Conservation (phyloP, 1,140 invertebrate species). For the Dolichoris vasculosae region DNA sequence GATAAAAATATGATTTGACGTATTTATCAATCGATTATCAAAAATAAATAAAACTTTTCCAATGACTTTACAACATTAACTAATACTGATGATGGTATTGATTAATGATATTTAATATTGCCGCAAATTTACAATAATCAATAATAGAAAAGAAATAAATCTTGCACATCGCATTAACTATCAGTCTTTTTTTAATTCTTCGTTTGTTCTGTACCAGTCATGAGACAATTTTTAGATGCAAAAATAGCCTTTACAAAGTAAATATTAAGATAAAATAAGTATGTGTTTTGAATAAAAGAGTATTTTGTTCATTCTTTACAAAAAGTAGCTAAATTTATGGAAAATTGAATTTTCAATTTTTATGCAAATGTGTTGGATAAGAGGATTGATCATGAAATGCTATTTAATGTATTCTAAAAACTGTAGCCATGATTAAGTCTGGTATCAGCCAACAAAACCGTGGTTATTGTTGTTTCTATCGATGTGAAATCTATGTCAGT, state of each 20-base stretch:
- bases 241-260: not conserved
- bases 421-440: not conserved
- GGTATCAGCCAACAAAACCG: not conserved
- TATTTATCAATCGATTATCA: not conserved
- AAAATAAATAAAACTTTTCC: not conserved
- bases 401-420: not conserved
- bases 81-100: conserved; percentile 56
- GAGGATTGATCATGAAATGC: not conserved
- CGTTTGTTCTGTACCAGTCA: not conserved
- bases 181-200: conserved; percentile 49
- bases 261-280: not conserved
- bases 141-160: not conserved
- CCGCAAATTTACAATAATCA: conserved; percentile 22
- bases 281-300: no score
- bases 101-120: conserved; percentile 12
- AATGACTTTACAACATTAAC: conserved; percentile 6
- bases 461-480: not conserved
- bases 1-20: no score
- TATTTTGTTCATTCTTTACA: no score
- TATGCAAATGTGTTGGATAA: not conserved
- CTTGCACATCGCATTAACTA: not conserved
- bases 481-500: conserved; percentile 65
- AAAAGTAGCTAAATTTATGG: no score
- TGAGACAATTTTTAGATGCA: not conserved
- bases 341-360: not conserved